Evolutionary conservation across 2,113 vertebrate genomes (phyloP).

Genomic region (Marcusenius ussheri): DNA sequence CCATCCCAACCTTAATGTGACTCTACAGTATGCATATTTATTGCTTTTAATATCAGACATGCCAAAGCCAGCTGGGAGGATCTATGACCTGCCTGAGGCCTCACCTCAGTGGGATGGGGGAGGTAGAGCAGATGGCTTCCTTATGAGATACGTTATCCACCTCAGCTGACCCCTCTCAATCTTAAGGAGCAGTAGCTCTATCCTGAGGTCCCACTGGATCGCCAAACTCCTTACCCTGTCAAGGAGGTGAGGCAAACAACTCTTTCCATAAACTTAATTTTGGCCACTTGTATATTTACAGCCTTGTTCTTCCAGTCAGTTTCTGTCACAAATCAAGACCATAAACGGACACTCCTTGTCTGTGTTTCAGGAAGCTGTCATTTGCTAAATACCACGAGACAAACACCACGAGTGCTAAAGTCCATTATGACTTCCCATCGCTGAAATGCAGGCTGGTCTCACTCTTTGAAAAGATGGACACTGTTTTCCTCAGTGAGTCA

Average conservation of each 20-base stretch:
- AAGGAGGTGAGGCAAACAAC: neutral
- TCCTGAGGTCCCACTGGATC: neutral
- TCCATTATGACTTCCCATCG: neutral
- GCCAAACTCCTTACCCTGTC: neutral
- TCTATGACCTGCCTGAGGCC: neutral
- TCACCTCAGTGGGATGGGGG: neutral
- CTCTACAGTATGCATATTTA: neutral
- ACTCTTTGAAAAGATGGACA: neutral
- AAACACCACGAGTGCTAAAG: neutral
- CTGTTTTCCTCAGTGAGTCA: neutral
- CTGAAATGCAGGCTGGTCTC: neutral
- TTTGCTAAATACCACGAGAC: neutral
- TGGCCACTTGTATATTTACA: neutral
- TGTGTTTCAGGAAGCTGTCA: neutral
- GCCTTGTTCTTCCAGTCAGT: neutral
- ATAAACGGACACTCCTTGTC: neutral
- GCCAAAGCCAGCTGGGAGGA: neutral
- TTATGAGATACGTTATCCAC: neutral
- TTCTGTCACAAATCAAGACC: neutral
- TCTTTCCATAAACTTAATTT: neutral
- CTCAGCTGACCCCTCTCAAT: neutral
- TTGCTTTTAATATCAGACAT: neutral
- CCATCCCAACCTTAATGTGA: neutral
- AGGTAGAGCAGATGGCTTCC: neutral
- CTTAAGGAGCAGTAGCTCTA: neutral